Conservation (phyloP, 2,888 invertebrate genomes). For the Ophion ellenae region DNA sequence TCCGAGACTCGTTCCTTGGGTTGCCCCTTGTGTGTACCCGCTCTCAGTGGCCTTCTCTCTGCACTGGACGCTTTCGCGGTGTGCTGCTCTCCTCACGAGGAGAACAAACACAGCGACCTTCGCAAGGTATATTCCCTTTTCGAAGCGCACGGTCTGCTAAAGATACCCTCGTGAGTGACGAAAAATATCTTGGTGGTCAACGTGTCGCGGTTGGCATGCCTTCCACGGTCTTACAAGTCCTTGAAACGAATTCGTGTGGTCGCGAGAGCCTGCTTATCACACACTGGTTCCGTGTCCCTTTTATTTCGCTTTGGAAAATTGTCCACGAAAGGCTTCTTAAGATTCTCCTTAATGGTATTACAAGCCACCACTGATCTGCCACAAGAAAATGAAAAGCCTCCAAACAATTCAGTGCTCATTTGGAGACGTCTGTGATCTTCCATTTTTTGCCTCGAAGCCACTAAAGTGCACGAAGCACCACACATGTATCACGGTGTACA, state of each 20-base stretch:
- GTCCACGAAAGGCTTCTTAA: too few relatives aligned
- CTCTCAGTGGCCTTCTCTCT: slow-evolving; percentile 53
- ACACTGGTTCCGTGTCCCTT: too few relatives aligned
- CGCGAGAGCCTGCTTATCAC: too few relatives aligned
- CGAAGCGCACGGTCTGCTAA: slow-evolving; percentile 28
- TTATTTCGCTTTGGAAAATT: too few relatives aligned
- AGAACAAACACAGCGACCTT: slow-evolving; percentile 58
- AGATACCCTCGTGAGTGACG: slow-evolving; percentile 11
- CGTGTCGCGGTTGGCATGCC: not conserved
- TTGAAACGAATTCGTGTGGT: too few relatives aligned
- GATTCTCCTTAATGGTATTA: too few relatives aligned
- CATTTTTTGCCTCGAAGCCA: too few relatives aligned
- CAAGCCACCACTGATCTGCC: too few relatives aligned
- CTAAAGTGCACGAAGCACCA: not conserved
- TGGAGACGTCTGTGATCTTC: too few relatives aligned
- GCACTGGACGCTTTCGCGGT: slow-evolving; percentile 45
- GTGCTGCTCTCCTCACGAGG: slow-evolving; percentile 36
- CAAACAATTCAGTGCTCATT: too few relatives aligned
- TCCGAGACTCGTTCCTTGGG: slow-evolving; percentile 49
- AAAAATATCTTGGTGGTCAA: slow-evolving; percentile 40
- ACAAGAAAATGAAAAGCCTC: too few relatives aligned
- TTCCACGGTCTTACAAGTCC: too few relatives aligned
- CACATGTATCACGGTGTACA: not conserved
- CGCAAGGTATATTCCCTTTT: slow-evolving; percentile 38
- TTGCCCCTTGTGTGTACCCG: slow-evolving; percentile 11